These are phyloP conservation scores for Mythimna lalbum DNA, from an alignment of 2,888 invertebrate species.

Conservation along the genomic window DNA sequence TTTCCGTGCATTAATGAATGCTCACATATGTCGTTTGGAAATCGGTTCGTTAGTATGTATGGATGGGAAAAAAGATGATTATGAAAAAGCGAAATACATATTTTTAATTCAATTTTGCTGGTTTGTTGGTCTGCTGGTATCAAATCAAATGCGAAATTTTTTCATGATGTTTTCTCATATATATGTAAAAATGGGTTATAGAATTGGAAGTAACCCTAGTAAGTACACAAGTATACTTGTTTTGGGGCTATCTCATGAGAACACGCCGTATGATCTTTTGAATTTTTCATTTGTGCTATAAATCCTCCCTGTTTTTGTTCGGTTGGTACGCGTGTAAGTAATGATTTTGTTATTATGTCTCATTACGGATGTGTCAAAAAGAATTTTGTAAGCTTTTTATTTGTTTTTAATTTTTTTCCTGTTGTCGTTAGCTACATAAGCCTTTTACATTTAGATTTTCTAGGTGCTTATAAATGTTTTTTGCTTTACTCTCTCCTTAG, in stretches of 20 bases:
- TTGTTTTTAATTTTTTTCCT: constrained; percentile 14
- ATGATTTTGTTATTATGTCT: constrained; percentile 50
- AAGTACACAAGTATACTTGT: no score
- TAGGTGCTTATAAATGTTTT: neutral
- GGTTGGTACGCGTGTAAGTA: constrained; percentile 28
- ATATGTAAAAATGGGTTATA: no score
- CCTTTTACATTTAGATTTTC: neutral
- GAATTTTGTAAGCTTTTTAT: constrained; percentile 20
- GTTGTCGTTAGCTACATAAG: constrained; percentile 1
- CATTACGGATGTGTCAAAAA: constrained; percentile 20
- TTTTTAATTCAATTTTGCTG: constrained; percentile 17
- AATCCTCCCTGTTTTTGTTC: constrained; percentile 42
- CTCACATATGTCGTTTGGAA: constrained; percentile 72
- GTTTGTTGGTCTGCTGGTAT: neutral
- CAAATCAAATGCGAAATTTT: neutral
- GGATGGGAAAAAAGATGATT: constrained; percentile 62
- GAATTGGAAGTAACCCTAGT: no score
- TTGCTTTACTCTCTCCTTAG: neutral
- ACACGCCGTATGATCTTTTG: constrained; percentile 57
- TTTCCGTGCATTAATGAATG: constrained; percentile 73
- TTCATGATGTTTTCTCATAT: neutral
- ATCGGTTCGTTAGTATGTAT: constrained; percentile 76
- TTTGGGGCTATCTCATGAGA: no score
- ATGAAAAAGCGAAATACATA: constrained; percentile 9
- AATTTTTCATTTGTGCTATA: constrained; percentile 58